These are phyloP conservation scores for Myotis vivesi DNA, from an alignment of 2,797 vertebrate genomes.

Conservation along the genomic window DNA sequence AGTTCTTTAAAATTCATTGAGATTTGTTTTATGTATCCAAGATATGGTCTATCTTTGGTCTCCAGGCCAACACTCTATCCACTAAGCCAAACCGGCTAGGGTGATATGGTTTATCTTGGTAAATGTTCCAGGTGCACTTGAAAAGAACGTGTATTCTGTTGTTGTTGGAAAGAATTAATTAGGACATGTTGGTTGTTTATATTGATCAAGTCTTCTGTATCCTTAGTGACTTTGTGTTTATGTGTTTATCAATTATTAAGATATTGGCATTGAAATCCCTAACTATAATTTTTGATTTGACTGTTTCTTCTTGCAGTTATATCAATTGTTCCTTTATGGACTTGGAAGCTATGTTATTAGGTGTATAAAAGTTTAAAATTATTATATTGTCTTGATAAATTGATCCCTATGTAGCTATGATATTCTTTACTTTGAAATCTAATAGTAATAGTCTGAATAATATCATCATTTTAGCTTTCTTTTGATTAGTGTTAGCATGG, in stretches of 20 bases:
- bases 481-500: background rate
- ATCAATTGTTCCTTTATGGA: background rate
- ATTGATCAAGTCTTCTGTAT: background rate
- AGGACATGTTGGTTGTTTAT: background rate
- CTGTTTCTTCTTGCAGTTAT: background rate
- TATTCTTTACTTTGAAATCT: conserved; percentile 33
- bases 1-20: conserved; percentile 1
- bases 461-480: background rate
- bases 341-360: conserved; percentile 1
- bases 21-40: conserved; percentile 12
- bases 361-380: background rate
- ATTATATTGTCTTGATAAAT: conserved; percentile 20
- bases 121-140: background rate
- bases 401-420: background rate
- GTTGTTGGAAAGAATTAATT: background rate
- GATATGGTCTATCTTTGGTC: background rate
- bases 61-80: too few relatives aligned
- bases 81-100: too few relatives aligned
- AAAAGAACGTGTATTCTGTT: background rate
- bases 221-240: background rate
- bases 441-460: background rate
- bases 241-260: background rate
- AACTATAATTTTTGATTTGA: background rate
- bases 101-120: background rate
- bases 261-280: conserved; percentile 2